Conservation (phyloP, 2,888 invertebrate genomes). For the Oligia strigilis region DNA sequence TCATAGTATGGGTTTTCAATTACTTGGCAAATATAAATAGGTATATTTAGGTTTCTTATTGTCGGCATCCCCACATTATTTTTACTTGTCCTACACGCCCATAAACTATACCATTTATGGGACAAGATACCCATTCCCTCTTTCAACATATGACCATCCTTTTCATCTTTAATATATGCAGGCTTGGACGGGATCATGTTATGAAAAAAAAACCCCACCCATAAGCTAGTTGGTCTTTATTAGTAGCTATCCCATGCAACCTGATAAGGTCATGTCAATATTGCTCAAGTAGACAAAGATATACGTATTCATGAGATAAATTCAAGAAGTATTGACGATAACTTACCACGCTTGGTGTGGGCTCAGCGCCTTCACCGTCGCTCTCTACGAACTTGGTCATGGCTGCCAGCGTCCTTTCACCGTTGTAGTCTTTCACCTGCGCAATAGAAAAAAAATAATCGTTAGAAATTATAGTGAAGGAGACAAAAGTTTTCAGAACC, state of each 20-base stretch:
- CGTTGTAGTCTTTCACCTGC: slow-evolving; percentile 95
- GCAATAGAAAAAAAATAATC: neutral
- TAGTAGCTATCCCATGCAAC: no score
- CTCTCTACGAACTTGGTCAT: slow-evolving; percentile 98
- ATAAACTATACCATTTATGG: neutral
- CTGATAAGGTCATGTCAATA: no score
- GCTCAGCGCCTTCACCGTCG: slow-evolving; percentile 95
- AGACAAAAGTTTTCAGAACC: neutral
- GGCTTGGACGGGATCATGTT: neutral
- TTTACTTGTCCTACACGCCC: neutral
- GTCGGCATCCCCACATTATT: neutral
- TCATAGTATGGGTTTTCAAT: no score
- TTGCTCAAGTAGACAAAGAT: neutral
- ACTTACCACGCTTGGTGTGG: slow-evolving; percentile 91
- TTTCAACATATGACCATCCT: neutral
- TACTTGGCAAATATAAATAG: neutral
- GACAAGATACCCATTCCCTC: neutral
- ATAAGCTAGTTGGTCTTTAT: no score
- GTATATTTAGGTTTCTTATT: neutral
- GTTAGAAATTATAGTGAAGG: slow-evolving; percentile 9
- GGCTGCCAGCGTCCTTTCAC: slow-evolving; percentile 98
- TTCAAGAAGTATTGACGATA: neutral
- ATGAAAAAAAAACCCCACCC: neutral
- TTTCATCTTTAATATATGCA: neutral
- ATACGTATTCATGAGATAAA: neutral